Evolutionary conservation across 2,888 invertebrate genomes (phyloP).

Genomic region (Amphiduros pacificus): DNA sequence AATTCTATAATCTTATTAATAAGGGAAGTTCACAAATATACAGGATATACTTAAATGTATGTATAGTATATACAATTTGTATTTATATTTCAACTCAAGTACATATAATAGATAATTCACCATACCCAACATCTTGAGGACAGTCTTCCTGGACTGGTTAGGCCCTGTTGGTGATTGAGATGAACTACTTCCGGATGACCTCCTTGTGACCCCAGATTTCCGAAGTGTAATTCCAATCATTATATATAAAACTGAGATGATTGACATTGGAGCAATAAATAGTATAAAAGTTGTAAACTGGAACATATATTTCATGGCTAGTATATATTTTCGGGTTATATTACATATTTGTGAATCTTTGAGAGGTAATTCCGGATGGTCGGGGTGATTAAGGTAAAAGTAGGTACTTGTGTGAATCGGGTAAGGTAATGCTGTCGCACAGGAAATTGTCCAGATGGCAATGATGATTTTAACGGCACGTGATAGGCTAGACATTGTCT

Average conservation of each 20-base stretch:
- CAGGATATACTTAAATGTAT: no score
- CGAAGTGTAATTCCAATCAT: constrained; percentile 47
- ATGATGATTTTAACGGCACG: constrained; percentile 80
- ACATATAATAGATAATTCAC: no score
- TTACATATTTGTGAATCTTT: constrained; percentile 48
- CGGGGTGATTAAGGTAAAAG: constrained; percentile 37
- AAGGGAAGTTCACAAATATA: no score
- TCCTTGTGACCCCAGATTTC: constrained; percentile 34
- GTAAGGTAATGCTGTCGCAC: constrained; percentile 68
- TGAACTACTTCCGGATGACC: not conserved
- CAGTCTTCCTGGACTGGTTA: constrained; percentile 34
- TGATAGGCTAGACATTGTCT: constrained; percentile 80
- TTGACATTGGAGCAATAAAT: constrained; percentile 74
- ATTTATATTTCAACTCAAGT: no score
- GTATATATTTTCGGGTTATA: constrained; percentile 39
- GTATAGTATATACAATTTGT: no score
- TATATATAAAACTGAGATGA: constrained; percentile 76
- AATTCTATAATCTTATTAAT: no score
- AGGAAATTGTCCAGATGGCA: constrained; percentile 75
- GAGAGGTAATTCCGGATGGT: constrained; percentile 35
- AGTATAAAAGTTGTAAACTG: constrained; percentile 81
- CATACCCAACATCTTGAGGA: constrained; percentile 52
- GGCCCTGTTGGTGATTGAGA: not conserved
- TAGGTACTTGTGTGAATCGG: constrained; percentile 46
- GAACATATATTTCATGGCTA: constrained; percentile 63